Base-by-base conservation (phyloP, 2,113 vertebrate genomes). In the Pleuronectes platessa region DNA sequence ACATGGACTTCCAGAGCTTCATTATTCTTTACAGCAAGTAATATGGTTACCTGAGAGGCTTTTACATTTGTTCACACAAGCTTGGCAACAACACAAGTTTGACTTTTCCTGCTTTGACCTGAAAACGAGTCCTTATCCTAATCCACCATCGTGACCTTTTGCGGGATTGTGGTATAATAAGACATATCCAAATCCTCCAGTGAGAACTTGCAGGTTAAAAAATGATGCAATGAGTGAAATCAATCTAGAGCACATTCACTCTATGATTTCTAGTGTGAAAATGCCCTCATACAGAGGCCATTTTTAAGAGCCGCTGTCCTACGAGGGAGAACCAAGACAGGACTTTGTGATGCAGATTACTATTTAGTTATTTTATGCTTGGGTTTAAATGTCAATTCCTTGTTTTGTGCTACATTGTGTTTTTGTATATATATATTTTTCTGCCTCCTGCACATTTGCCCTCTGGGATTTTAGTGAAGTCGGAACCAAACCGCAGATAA, bases 401-500 rank as follows among this genome's bases (percentile, higher is more conserved):
- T 64, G 58, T 42, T 66, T 67, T 40, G 60, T 68, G 47, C 61
- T 26, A 20, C 37, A 24, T 31, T 62, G 18, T 64, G 26, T 26
- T 51, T 21, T 65, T 27, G 45, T 35, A 65, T 1, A 6, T 1
- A 6, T 51, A 51, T 51, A 58, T 58, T 53, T 74, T 58, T 51
- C 66, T 60, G 59, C 37, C 58, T 9, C 54, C 59, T 70, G 70
- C 71, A 79, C 59, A 59, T 62, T 79, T 49, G 49, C 26, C 72
- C 75, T 61, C 17, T 66, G 65, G 70, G 74, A 61, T 60, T 55
- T 61, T 0, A 75, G 37, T 15, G 42, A 60, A 37, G n/a, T 68
- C 68, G 69, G 68, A 82, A 82, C 7, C 17, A 35, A 74, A 81
- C 15, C 6, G 53, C 74, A 56, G 35, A 76, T 77, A 76, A 85